Evolutionary conservation across 2,888 invertebrate species (phyloP), one percentile per base, ranked within the genome.

Genomic region (Noctua comes): DNA sequence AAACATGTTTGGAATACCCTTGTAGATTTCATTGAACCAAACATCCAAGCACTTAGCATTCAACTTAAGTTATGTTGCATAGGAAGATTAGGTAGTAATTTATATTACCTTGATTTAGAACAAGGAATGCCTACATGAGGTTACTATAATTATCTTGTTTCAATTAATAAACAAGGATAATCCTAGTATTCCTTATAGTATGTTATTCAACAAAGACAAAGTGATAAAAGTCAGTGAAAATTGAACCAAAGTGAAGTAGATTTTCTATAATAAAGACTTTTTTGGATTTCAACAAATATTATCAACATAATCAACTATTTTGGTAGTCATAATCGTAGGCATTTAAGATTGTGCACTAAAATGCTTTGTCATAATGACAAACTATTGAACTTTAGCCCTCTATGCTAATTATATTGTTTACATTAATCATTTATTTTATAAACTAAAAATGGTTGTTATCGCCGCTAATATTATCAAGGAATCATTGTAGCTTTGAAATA

Each of bases 1-100:
- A 18, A 57, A 70, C 31, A 71, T 68, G 70, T 65, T 62, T 70
- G 64, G 80, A 78, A 79, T 75, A 78, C 71, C n/a, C 73, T 46
- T 31, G 16, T 66, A 16, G n/a, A 70, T 76, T 73, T 72, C 48
- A 76, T 76, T 85, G 43, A 59, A 59, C n/a, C 46, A 40, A 48
- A 51, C 43, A 21, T 27, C 0, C 16, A 40, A 3, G 5, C 7
- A 21, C 16, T 10, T 31, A 7, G 8, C 10, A 46, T 18, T 13
- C 31, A 51, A 16, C 11, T 11, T 21, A 2, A 36, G 73, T 4
- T 48, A 24, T 16, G 10, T 10, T 62, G 6, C 54, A 8, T 24
- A 54, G 0, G 8, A 21, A 51, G 36, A 36, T 36, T 36, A 36
- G 36, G 0, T n/a, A 51, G 18, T 62, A 40, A 31, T 11, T 16